Percentiles rank a stretch among this genome's conserved stretches.
Evolutionary conservation across 2,797 vertebrate genomes (phyloP).

Genomic region (Alosa sapidissima): DNA sequence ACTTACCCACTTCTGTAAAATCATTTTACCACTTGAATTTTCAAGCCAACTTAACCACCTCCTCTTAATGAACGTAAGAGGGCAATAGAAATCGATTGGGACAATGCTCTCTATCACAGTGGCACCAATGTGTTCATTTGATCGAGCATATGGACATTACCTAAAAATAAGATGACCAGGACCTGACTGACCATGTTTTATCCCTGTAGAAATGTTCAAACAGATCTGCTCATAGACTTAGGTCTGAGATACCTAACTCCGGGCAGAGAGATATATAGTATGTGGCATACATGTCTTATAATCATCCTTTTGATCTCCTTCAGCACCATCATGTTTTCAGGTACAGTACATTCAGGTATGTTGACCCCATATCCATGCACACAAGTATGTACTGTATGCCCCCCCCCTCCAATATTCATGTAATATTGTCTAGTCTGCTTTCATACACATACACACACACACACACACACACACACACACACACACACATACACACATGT

Average conservation of each 20-base stretch:
- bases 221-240: neutral
- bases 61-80: constrained; percentile 22
- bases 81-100: constrained; percentile 17
- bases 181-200: neutral
- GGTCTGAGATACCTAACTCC: neutral
- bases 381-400: no score
- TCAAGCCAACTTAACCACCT: constrained; percentile 34
- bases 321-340: neutral
- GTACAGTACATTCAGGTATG: neutral
- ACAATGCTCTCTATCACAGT: neutral
- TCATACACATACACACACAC: no score
- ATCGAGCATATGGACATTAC: neutral
- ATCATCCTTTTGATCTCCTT: neutral
- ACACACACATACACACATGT: no score
- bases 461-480: no score
- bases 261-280: neutral
- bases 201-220: neutral
- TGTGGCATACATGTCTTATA: neutral
- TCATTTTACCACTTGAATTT: constrained; percentile 27
- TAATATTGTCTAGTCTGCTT: no score
- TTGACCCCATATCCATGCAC: no score
- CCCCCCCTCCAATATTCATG: no score
- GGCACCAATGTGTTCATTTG: neutral
- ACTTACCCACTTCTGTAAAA: constrained; percentile 26
- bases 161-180: neutral